A percentile compares a stretch with the other conserved stretches of the same genome.
These are phyloP conservation scores for Fringilla coelebs DNA, from an alignment of 2,797 vertebrate species.

Conservation along the genomic window DNA sequence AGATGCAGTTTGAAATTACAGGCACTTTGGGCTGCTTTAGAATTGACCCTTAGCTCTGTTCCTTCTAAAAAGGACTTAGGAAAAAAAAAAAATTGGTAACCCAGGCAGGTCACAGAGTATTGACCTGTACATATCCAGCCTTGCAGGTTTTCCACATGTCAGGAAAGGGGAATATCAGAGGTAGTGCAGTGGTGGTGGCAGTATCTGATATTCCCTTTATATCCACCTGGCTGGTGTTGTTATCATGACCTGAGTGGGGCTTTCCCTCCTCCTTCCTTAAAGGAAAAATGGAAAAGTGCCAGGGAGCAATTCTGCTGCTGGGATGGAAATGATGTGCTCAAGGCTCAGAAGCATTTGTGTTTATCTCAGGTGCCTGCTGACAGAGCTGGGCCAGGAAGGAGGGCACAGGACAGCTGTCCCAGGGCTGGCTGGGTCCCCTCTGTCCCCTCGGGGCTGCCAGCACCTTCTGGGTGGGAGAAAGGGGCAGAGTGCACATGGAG, in stretches of 20 bases:
- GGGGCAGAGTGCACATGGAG: rapidly evolving
- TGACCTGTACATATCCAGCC: background rate
- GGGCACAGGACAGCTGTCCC: background rate
- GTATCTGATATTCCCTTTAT: background rate
- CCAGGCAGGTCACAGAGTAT: background rate
- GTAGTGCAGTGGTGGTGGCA: background rate
- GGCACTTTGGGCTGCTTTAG: background rate
- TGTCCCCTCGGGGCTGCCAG: background rate
- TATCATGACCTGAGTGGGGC: background rate
- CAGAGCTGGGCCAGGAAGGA: background rate
- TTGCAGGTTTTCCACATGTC: background rate
- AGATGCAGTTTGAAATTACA: background rate
- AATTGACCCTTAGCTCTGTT: background rate
- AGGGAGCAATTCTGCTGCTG: background rate
- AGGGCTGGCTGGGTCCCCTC: background rate
- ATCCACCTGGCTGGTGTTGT: background rate
- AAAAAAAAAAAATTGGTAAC: background rate
- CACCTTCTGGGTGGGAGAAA: rapidly evolving
- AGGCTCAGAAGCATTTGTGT: background rate
- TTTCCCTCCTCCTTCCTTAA: background rate
- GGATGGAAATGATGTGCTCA: background rate
- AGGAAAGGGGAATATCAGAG: background rate
- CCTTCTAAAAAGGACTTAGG: background rate
- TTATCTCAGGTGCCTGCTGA: background rate
- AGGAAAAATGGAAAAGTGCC: background rate